Evolutionary conservation across 2,797 vertebrate species (phyloP).

Genomic region (Spinus olivaceus): DNA sequence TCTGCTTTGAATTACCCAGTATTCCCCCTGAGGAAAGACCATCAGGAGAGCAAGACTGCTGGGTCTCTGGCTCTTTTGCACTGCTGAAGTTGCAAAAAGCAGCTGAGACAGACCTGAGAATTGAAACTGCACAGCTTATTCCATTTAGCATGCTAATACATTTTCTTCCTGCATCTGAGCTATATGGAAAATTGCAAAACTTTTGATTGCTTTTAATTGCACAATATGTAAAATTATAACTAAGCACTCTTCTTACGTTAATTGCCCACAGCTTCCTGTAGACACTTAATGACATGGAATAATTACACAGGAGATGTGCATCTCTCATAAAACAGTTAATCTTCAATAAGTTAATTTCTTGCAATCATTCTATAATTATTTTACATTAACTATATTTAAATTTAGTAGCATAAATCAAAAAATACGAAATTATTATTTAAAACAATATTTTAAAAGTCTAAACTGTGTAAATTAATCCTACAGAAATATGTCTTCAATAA

Average conservation of each 20-base stretch:
- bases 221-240: not conserved
- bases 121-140: not conserved
- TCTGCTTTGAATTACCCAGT: slow-evolving; percentile 16
- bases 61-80: not conserved
- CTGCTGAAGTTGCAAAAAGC: not conserved
- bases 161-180: not conserved
- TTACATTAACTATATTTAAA: not conserved
- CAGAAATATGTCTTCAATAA: slow-evolving; percentile 55
- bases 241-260: not conserved
- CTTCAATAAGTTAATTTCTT: not conserved
- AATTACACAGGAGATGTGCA: not conserved
- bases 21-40: not conserved
- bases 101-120: not conserved
- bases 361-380: slow-evolving; percentile 8
- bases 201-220: not conserved
- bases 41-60: not conserved
- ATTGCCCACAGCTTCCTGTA: slow-evolving; percentile 7
- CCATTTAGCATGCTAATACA: not conserved
- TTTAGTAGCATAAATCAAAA: slow-evolving; percentile 31
- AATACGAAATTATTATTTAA: slow-evolving; percentile 29
- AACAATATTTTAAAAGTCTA: slow-evolving; percentile 27
- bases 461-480: slow-evolving; percentile 26
- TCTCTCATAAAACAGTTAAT: not conserved
- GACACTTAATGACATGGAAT: not conserved
- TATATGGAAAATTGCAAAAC: not conserved